Base-by-base conservation (phyloP, 2,113 vertebrate genomes). In the Lontra canadensis region DNA sequence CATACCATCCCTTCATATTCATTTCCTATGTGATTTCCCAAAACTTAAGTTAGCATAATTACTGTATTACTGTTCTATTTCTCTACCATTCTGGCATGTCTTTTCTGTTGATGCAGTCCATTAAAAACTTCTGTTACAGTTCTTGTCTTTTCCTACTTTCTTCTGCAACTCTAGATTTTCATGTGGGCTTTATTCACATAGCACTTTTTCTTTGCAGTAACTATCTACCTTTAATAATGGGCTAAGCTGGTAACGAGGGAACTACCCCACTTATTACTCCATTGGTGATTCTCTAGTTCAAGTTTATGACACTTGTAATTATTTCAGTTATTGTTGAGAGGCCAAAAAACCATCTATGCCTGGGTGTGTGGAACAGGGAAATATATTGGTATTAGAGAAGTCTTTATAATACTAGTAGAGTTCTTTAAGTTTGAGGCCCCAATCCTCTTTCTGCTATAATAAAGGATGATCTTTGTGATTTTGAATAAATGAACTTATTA, bases 101-200 rank as follows among this genome's bases (percentile, higher is more conserved):
- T 86, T 86, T 90, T 73, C 23, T 94, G 7, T 74, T 84, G 59
- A 95, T 87, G 18, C 9, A 90, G n/a, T 79, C 13, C 55, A 90
- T 71, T 92, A 52, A 76, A 90, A 29, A 26, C 86, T 90, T 94
- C 20, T 61, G 17, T 87, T 59, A 31, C 2, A 81, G 4, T 59
- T 94, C 47, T 71, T 71, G 10, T 36, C 36, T 90, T 95, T 97
- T 88, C 42, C 55, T 67, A 31, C 81, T 87, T 93, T 39, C 57
- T 84, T 95, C n/a, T 83, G 10, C 95, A 96, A 44, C 13, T 85
- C 9, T 74, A 92, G 92, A 79, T 94, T 95, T 92, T 84, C 59
- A 59, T 63, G 13, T 76, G 63, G 52, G 15, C 39, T 74, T 92
- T 61, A 93, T 42, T 94, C 57, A 84, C 42, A 21, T 25, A 65